Evolutionary conservation across 2,797 vertebrate species (phyloP).

Genomic region (Betta splendens): DNA sequence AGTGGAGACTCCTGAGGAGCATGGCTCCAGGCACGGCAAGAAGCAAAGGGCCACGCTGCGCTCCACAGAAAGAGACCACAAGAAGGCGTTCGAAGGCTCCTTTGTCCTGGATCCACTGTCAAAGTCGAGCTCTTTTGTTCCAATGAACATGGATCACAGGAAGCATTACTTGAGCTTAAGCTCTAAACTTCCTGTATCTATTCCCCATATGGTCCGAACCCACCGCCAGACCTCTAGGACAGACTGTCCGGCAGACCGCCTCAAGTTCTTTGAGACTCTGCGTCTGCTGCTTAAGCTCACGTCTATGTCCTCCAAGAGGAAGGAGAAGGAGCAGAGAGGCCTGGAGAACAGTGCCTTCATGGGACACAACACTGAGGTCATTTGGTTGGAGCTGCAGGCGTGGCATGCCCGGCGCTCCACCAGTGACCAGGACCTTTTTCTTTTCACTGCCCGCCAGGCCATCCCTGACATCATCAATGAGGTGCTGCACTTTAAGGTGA

Average conservation of each 20-base stretch:
- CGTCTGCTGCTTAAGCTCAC: conserved; percentile 97
- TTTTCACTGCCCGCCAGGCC: conserved; percentile 95
- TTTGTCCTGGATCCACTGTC: conserved; percentile 93
- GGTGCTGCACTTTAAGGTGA: conserved; percentile 96
- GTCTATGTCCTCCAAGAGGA: conserved; percentile 99
- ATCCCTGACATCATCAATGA: conserved; percentile 97
- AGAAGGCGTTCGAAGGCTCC: conserved; percentile 92
- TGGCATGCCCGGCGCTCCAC: conserved; percentile 96
- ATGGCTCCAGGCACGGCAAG: conserved; percentile 91
- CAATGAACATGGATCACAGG: conserved; percentile 92
- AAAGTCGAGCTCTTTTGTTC: conserved; percentile 86
- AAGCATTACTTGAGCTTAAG: conserved; percentile 98
- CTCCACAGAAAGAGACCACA: conserved; percentile 92
- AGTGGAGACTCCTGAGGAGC: conserved; percentile 84
- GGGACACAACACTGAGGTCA: conserved; percentile 95
- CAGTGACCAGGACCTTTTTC: conserved; percentile 92
- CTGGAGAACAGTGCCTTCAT: conserved; percentile 92
- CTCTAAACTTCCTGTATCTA: conserved; percentile 89
- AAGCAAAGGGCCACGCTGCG: conserved; percentile 88
- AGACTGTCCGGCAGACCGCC: conserved; percentile 95
- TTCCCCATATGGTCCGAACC: conserved; percentile 90
- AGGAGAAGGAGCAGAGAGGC: conserved; percentile 96
- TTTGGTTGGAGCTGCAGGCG: conserved; percentile 98
- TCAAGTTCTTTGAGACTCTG: conserved; percentile 98
- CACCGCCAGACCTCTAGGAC: conserved; percentile 96